These are phyloP conservation scores for Saccostrea echinata DNA, from an alignment of 1,140 invertebrate species.

Conservation along the genomic window DNA sequence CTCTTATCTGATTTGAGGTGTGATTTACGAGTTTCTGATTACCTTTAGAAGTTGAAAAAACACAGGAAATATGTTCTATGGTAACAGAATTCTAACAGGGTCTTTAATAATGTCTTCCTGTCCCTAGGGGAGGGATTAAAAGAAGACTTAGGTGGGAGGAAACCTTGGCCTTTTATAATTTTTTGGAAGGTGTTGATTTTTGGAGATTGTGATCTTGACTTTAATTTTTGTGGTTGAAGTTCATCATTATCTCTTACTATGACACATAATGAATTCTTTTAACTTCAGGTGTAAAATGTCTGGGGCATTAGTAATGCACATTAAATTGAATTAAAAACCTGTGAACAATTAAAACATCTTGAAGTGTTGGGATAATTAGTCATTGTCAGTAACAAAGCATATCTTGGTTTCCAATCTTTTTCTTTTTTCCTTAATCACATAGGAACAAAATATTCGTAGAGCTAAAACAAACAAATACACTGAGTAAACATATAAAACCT, in stretches of 20 bases:
- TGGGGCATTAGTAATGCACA: conserved; percentile 7
- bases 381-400: neutral
- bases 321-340: neutral
- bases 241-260: neutral
- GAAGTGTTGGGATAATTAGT: conserved; percentile 2
- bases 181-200: neutral
- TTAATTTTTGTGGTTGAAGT: neutral
- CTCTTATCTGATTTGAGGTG: neutral
- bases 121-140: neutral
- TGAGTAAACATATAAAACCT: neutral
- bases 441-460: neutral
- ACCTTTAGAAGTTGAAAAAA: conserved; percentile 27
- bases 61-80: conserved; percentile 4
- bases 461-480: neutral
- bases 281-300: conserved; percentile 18
- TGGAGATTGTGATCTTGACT: conserved; percentile 1
- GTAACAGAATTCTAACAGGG: neutral
- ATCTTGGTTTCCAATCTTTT: neutral
- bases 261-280: neutral
- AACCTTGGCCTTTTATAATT: neutral
- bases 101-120: neutral
- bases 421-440: neutral
- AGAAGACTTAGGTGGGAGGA: neutral
- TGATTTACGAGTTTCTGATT: neutral
- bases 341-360: neutral